Conservation (phyloP, 2,888 invertebrate genomes). For the Dendrolimus houi region DNA sequence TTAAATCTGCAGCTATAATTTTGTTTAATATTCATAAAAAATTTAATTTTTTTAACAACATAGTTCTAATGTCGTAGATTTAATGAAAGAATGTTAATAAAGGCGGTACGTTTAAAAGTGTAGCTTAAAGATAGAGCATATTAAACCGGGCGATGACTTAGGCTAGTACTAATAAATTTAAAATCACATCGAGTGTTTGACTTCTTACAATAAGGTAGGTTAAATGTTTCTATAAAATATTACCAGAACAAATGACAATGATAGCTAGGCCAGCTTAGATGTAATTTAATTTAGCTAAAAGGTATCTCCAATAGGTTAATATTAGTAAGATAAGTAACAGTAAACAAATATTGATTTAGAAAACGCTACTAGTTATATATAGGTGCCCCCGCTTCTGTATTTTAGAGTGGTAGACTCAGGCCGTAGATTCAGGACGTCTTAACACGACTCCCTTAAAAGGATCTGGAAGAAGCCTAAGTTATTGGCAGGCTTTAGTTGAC, state of each 20-base stretch:
- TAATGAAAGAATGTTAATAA: not conserved
- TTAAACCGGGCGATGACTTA: slow-evolving; percentile 32
- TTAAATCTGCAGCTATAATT: not conserved
- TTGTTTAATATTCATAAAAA: no score
- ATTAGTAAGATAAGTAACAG: no score
- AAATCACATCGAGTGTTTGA: slow-evolving; percentile 29
- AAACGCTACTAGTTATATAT: no score
- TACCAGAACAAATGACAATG: not conserved
- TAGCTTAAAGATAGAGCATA: not conserved
- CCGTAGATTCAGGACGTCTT: slow-evolving; percentile 31
- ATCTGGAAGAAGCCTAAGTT: slow-evolving; percentile 39
- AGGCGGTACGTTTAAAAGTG: not conserved
- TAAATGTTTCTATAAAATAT: no score
- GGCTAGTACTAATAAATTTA: slow-evolving; percentile 11
- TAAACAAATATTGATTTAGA: no score
- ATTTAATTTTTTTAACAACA: not conserved
- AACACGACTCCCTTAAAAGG: slow-evolving; percentile 18
- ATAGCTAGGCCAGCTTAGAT: not conserved
- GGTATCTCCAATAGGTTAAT: not conserved
- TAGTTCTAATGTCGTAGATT: not conserved
- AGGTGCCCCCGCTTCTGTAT: slow-evolving; percentile 16
- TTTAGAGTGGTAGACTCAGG: slow-evolving; percentile 16
- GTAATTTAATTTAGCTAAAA: not conserved
- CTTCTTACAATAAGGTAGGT: slow-evolving; percentile 7
- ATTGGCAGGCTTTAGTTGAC: slow-evolving; percentile 31